Base-by-base conservation (phyloP, 2,113 vertebrate genomes). In the Labrus mixtus region DNA sequence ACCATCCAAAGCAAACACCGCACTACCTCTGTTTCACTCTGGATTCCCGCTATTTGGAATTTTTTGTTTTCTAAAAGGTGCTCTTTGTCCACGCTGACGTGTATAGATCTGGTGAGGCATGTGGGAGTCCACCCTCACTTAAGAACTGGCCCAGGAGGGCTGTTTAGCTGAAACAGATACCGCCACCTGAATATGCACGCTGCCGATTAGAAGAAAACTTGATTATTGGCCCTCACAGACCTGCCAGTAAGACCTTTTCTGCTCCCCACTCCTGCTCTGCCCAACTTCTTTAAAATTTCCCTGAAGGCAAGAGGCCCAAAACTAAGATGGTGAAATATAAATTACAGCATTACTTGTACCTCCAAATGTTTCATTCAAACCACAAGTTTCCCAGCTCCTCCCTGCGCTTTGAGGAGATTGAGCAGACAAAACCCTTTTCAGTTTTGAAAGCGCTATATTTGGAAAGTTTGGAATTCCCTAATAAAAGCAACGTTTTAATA, bases 1-100 rank as follows among this genome's bases (percentile, higher is more conserved):
- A 39, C 68, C 83, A 91, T 85, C 89, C 89, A 93, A 92, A 79
- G 65, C 63, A 90, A 94, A 94, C 86, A 89, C 66, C 15, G 1
- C 81, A 13, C 22, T 39, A 59, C 67, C 63, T 82, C 68, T 85
- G 76, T 82, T 92, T 88, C 76, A 59, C 73, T 60, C 80, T 43
- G 57, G 60, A 79, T 75, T 82, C 57, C 37, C n/a, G 19, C 79
- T 59, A 77, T 72, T 75, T 68, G 71, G 82, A 79, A 76, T 90
- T 87, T 87, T 81, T 68, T 62, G 23, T 79, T 86, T 82, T 68
- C 71, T 84, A 80, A 89, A 91, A 87, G 87, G 53, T 5, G 8
- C 37, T 78, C 85, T 92, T 91, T 93, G 91, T 93, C 80, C 75
- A 39, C 4, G 6, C 57, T 82, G 74, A 70, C 13, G 63, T 63